A percentile compares a stretch with the other conserved stretches of the same genome.
Conservation (phyloP, 1,140 invertebrate species). For the Matsumurasca onukii region DNA sequence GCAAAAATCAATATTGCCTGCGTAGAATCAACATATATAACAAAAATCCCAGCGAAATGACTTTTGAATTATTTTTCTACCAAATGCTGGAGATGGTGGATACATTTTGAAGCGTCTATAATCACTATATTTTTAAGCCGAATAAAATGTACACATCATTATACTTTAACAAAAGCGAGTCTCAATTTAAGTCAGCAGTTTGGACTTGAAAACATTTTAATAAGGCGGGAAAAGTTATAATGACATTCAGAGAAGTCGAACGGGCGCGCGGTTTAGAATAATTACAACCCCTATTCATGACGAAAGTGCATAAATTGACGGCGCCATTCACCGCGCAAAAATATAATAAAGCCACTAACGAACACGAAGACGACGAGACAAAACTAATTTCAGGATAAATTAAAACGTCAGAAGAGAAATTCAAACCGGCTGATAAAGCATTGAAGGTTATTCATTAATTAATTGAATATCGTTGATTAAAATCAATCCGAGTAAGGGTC, state of each 20-base stretch:
- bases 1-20: too few relatives aligned
- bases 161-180: too few relatives aligned
- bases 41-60: too few relatives aligned
- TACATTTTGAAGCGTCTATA: too few relatives aligned
- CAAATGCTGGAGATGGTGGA: too few relatives aligned
- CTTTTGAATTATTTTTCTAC: too few relatives aligned
- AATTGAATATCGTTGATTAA: constrained; percentile 27
- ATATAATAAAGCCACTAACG: constrained; percentile 17
- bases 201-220: background rate
- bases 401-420: constrained; percentile 23
- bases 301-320: background rate
- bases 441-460: constrained; percentile 26
- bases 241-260: background rate
- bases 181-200: background rate
- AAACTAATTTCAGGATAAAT: constrained; percentile 20
- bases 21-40: too few relatives aligned
- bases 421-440: constrained; percentile 8
- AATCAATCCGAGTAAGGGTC: constrained; percentile 24
- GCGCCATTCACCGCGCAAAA: background rate
- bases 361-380: constrained; percentile 21
- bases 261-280: background rate
- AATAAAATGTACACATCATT: too few relatives aligned
- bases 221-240: background rate
- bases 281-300: background rate
- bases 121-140: too few relatives aligned